Evolutionary conservation across 1,140 invertebrate species (phyloP).

Genomic region (Apis laboriosa): DNA sequence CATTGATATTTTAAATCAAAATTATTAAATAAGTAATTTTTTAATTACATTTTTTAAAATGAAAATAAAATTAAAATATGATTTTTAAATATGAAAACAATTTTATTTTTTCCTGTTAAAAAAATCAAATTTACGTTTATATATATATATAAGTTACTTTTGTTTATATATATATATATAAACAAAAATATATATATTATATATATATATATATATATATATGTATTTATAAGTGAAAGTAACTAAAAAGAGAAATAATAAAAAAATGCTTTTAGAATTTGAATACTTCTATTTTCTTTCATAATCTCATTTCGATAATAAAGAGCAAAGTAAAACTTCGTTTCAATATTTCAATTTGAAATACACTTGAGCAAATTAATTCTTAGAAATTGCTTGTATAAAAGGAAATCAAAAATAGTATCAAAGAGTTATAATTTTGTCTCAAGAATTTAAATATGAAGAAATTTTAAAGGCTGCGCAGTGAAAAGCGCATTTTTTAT

Average conservation of each 20-base stretch:
- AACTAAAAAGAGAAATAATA: background rate
- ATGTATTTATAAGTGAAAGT: background rate
- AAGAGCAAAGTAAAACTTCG: slow-evolving; percentile 8
- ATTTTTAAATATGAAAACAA: background rate
- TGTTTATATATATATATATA: no score
- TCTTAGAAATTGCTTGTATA: background rate
- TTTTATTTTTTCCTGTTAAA: background rate
- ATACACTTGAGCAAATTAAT: slow-evolving; percentile 38
- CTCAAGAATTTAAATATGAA: background rate
- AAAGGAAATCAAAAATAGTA: slow-evolving; percentile 20
- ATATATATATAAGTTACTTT: background rate
- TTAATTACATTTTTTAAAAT: background rate
- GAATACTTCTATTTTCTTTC: slow-evolving; percentile 15
- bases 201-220: background rate
- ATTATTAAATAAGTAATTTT: background rate
- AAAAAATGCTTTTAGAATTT: background rate
- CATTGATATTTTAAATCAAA: background rate
- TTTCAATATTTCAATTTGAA: slow-evolving; percentile 1
- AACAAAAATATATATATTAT: no score
- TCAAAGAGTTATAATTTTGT: slow-evolving; percentile 5
- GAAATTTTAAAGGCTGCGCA: slow-evolving; percentile 13
- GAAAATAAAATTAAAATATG: background rate
- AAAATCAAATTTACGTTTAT: background rate
- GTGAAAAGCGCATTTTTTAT: background rate
- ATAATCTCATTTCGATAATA: slow-evolving; percentile 23